phyloP scores from a whole-genome alignment of 2,888 invertebrate species.

The Nebria brevicollis region DNA sequence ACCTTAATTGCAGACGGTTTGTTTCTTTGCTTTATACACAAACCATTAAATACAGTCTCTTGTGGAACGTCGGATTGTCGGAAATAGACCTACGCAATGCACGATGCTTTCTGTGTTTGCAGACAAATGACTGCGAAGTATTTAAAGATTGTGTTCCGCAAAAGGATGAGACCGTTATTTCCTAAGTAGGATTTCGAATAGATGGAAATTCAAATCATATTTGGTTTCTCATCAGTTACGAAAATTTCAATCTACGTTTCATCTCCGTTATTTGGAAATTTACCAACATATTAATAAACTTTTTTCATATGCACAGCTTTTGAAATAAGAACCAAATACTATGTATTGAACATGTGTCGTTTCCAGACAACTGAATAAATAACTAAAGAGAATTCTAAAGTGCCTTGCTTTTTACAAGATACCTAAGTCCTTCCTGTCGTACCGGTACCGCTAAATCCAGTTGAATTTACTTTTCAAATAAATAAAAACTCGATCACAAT shows the following conservation, averaged over 20 bases:
- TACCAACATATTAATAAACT: not conserved
- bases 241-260: not conserved
- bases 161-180: conserved; percentile 16
- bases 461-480: conserved; percentile 35
- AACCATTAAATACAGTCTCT: conserved; percentile 25
- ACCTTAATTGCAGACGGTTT: conserved; percentile 16
- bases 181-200: not conserved
- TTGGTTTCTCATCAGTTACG: not conserved
- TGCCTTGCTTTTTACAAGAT: conserved; percentile 20
- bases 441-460: conserved; percentile 21
- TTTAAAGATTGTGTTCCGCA: conserved; percentile 8
- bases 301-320: not conserved
- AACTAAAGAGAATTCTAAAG: conserved; percentile 18
- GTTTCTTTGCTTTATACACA: conserved; percentile 10
- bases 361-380: conserved; percentile 8
- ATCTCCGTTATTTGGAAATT: not conserved
- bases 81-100: conserved; percentile 26
- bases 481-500: conserved; percentile 34
- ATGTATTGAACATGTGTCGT: not conserved
- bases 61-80: conserved; percentile 15
- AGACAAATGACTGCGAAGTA: conserved; percentile 20
- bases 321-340: not conserved
- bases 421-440: not conserved
- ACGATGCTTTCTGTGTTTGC: conserved; percentile 1
- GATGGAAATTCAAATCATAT: not conserved